phyloP scores from a whole-genome alignment of 2,888 invertebrate species.

The Napeogenes sylphis region DNA sequence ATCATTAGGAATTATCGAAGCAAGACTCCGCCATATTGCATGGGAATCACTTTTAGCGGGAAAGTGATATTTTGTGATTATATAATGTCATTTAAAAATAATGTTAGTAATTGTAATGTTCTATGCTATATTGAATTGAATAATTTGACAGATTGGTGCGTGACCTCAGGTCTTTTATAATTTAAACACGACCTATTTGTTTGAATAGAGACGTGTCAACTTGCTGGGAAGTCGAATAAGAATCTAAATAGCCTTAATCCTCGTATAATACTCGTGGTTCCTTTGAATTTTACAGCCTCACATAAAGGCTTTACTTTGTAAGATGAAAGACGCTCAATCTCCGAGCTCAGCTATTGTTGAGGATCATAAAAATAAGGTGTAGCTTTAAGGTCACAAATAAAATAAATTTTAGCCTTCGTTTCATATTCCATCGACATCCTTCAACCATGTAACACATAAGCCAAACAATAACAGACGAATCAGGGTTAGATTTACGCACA shows the following conservation, averaged over 20 bases:
- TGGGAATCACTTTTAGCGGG: conserved; percentile 67
- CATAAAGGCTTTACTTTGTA: conserved; percentile 32
- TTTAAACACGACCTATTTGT: conserved; percentile 27
- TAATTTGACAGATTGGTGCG: no score
- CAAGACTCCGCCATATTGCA: conserved; percentile 47
- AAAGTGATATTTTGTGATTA: conserved; percentile 47
- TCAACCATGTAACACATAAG: conserved; percentile 39
- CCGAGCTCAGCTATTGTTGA: conserved; percentile 14
- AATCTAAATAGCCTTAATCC: conserved; percentile 48
- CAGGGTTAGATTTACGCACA: conserved; percentile 51
- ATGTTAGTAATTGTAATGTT: conserved; percentile 8
- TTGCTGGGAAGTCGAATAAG: conserved; percentile 60
- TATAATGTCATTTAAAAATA: conserved; percentile 43
- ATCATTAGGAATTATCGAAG: conserved; percentile 68
- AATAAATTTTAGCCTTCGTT: conserved; percentile 31
- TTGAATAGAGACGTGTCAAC: conserved; percentile 54
- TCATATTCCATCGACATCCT: conserved; percentile 48
- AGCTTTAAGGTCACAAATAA: conserved; percentile 8
- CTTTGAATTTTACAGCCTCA: conserved; percentile 31
- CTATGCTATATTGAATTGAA: no score
- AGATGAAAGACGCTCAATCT: conserved; percentile 20
- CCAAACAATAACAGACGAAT: conserved; percentile 33
- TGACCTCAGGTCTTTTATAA: conserved; percentile 8
- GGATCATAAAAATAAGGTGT: conserved; percentile 7
- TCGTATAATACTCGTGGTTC: conserved; percentile 43